These are phyloP conservation scores for Lycophotia porphyrea DNA, from an alignment of 2,888 invertebrate genomes.

Conservation along the genomic window DNA sequence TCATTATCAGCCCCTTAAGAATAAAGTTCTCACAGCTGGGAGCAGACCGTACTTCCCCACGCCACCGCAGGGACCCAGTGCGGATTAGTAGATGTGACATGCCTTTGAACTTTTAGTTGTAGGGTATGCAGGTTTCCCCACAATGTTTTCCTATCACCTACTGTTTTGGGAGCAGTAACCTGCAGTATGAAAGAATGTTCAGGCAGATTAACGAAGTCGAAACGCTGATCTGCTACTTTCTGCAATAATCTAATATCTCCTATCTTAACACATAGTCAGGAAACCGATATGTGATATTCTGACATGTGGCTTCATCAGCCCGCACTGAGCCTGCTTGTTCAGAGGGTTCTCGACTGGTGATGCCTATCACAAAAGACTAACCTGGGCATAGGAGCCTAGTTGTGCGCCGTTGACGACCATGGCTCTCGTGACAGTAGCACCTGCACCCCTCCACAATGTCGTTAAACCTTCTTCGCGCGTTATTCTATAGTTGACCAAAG, in stretches of 20 bases:
- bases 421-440: slow-evolving; percentile 96
- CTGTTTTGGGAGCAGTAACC: not conserved
- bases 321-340: not conserved
- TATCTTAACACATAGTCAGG: not conserved
- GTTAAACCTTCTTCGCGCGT: slow-evolving; percentile 91
- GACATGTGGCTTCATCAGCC: not conserved
- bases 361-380: slow-evolving; percentile 50
- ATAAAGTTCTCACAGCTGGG: not conserved
- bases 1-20: not conserved
- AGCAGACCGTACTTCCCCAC: too few species aligned
- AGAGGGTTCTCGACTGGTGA: not conserved
- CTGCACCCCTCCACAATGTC: slow-evolving; percentile 97
- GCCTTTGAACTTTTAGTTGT: not conserved
- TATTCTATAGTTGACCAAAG: slow-evolving; percentile 74
- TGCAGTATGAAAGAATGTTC: not conserved
- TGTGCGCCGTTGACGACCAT: slow-evolving; percentile 99
- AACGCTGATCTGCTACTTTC: not conserved
- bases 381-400: slow-evolving; percentile 98
- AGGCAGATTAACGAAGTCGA: not conserved
- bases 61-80: not conserved
- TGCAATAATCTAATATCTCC: not conserved
- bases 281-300: not conserved
- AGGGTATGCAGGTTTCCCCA: not conserved
- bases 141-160: too few species aligned
- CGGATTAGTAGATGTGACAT: not conserved